Evolutionary conservation across 2,797 vertebrate species (phyloP).

Genomic region (Buphagus erythrorhynchus): DNA sequence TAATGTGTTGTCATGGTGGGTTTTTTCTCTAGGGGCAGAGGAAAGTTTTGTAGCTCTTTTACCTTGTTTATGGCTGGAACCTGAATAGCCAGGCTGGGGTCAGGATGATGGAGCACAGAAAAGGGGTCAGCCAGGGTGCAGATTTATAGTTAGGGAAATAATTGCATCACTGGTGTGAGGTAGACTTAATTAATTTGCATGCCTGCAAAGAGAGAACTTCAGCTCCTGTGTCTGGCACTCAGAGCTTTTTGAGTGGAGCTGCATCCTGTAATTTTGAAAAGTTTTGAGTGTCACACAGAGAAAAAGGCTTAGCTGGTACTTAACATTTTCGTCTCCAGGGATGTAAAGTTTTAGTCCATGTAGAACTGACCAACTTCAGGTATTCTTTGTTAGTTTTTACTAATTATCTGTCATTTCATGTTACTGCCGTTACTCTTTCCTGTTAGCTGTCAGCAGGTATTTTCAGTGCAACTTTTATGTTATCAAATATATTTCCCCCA

Average conservation of each 20-base stretch:
- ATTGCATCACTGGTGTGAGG: neutral
- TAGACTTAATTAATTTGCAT: neutral
- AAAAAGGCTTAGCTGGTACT: neutral
- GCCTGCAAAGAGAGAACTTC: neutral
- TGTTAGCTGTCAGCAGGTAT: neutral
- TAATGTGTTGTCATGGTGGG: neutral
- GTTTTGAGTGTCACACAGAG: neutral
- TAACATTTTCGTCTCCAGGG: neutral
- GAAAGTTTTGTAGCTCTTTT: neutral
- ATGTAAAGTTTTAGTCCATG: neutral
- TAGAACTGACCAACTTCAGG: neutral
- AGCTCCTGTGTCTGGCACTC: neutral
- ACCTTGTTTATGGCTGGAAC: neutral
- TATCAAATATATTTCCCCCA: neutral
- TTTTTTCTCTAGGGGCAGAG: neutral
- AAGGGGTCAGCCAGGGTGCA: neutral
- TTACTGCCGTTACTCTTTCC: neutral
- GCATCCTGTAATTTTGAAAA: neutral
- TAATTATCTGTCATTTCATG: neutral
- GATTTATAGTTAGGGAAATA: neutral
- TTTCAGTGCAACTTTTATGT: neutral
- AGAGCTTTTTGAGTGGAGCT: neutral
- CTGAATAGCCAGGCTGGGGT: neutral
- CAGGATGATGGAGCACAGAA: neutral
- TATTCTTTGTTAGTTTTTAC: neutral